Percentiles rank a stretch among this genome's conserved stretches.
Conservation (phyloP, 2,113 vertebrate species). For the Peucedramus taeniatus region DNA sequence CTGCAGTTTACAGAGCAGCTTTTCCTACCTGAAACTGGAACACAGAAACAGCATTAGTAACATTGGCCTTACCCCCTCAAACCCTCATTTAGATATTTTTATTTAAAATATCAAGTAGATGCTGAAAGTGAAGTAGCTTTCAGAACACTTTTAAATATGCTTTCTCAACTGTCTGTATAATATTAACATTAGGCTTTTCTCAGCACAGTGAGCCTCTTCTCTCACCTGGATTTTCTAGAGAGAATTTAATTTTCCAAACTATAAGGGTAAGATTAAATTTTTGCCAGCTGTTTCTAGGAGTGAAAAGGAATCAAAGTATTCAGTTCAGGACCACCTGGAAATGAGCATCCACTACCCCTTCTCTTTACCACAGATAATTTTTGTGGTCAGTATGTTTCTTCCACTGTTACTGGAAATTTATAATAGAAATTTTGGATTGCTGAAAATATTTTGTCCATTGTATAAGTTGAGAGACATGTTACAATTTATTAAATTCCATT, state of each 20-base stretch:
- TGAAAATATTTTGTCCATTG: background rate
- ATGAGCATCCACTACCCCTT: background rate
- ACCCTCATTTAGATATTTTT: background rate
- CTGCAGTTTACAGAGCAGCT: background rate
- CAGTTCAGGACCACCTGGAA: background rate
- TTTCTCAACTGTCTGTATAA: background rate
- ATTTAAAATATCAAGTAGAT: background rate
- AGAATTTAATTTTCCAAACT: background rate
- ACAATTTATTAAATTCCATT: background rate
- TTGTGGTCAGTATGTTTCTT: background rate
- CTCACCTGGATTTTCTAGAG: background rate
- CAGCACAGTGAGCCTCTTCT: background rate
- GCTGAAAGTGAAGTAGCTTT: background rate
- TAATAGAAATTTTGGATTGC: background rate
- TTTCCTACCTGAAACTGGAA: background rate
- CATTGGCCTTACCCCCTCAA: background rate
- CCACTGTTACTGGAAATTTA: background rate
- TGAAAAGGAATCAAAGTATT: background rate
- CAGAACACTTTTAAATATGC: background rate
- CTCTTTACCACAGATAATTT: background rate
- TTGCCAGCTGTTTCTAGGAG: background rate
- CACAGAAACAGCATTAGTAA: background rate
- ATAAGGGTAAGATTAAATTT: background rate
- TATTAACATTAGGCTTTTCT: background rate
- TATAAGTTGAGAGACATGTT: background rate